A percentile compares a stretch with the other conserved stretches of the same genome.
Conservation (phyloP, 2,888 invertebrate species). For the Amiota communis region DNA sequence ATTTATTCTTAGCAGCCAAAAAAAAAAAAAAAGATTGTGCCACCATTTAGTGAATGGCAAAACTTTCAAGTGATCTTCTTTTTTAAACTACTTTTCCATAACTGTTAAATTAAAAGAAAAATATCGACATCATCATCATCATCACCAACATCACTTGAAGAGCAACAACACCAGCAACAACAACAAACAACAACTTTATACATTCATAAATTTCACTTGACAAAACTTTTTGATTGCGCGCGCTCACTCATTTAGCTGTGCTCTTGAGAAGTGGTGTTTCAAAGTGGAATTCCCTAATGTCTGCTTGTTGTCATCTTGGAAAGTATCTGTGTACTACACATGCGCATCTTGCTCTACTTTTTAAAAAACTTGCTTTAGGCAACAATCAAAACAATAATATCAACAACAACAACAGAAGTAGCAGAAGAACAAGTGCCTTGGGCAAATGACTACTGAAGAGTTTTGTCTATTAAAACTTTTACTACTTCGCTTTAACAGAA, state of each 20-base stretch:
- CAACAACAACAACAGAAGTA: not conserved
- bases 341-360: not conserved
- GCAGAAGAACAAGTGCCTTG: not conserved
- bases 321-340: not conserved
- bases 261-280: conserved; percentile 59
- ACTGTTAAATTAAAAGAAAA: too few relatives aligned
- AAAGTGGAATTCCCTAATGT: conserved; percentile 60
- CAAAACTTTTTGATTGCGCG: conserved; percentile 53
- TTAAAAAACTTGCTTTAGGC: not conserved
- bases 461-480: too few relatives aligned
- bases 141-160: conserved; percentile 39
- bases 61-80: conserved; percentile 49
- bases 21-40: conserved; percentile 6
- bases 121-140: conserved; percentile 41
- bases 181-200: conserved; percentile 37
- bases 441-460: not conserved
- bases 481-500: too few relatives aligned
- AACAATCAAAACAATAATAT: not conserved
- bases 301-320: conserved; percentile 26
- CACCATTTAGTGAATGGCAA: conserved; percentile 63
- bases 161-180: conserved; percentile 28
- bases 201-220: conserved; percentile 61
- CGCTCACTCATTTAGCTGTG: not conserved
- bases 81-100: too few relatives aligned
- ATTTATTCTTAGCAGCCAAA: not conserved